Percentiles rank a stretch among this genome's conserved stretches.
Conservation (phyloP, 2,797 vertebrate genomes). For the Sebastiscus albofasciatus region DNA sequence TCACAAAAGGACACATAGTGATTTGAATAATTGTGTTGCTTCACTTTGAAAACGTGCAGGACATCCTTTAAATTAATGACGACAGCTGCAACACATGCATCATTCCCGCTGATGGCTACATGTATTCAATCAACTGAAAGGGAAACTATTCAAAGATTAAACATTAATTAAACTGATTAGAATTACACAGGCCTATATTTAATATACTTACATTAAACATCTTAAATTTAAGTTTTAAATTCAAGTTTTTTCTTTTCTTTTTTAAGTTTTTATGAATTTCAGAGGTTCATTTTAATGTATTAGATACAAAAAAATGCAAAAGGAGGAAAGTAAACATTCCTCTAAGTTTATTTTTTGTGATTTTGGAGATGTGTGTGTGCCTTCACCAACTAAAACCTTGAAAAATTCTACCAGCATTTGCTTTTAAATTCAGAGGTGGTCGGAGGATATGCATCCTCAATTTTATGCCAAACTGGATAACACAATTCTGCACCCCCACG, state of each 20-base stretch:
- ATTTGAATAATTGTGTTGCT: constrained; percentile 18
- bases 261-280: background rate
- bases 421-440: background rate
- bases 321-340: background rate
- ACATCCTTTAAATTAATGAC: constrained; percentile 3
- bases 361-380: background rate
- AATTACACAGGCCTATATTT: background rate
- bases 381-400: background rate
- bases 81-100: background rate
- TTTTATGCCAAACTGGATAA: background rate
- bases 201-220: background rate
- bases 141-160: no score
- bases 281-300: background rate
- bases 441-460: background rate
- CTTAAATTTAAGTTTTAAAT: background rate
- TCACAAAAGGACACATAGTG: background rate
- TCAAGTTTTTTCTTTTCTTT: no score
- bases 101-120: background rate
- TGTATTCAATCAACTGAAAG: background rate
- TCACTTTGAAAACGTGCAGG: background rate
- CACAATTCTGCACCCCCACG: background rate
- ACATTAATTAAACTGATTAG: background rate
- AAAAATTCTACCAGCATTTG: background rate
- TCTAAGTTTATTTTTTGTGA: no score
- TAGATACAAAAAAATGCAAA: background rate